These are phyloP conservation scores for Pharmacophagus antenor DNA, from an alignment of 2,888 invertebrate species.

Conservation along the genomic window DNA sequence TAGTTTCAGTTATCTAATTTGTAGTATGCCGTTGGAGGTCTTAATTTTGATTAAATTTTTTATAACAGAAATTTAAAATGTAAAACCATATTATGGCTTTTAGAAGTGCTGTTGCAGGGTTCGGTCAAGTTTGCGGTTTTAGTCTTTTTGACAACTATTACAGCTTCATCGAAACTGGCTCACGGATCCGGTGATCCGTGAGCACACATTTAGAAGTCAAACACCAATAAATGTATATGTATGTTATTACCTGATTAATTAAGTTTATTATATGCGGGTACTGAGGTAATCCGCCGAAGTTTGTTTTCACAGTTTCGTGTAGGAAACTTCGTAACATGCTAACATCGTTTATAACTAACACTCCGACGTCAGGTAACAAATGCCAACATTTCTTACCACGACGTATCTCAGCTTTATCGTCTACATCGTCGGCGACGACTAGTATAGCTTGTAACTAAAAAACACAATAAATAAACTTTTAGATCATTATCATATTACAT, in stretches of 20 bases:
- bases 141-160: no score
- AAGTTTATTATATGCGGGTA: constrained; percentile 88
- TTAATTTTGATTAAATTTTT: no score
- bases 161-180: no score
- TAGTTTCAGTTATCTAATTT: no score
- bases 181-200: no score
- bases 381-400: constrained; percentile 25
- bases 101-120: no score
- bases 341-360: constrained; percentile 11
- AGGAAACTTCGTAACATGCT: constrained; percentile 12
- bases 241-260: constrained; percentile 60
- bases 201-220: not conserved
- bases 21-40: no score
- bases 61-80: no score
- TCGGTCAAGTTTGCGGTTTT: no score
- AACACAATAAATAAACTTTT: no score
- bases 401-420: constrained; percentile 17
- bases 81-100: no score
- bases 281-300: constrained; percentile 85
- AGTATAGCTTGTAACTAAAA: constrained; percentile 81
- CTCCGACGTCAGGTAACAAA: constrained; percentile 22
- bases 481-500: no score
- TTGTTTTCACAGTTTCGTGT: constrained; percentile 75
- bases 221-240: not conserved
- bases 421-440: constrained; percentile 21